Conservation (phyloP, 2,888 invertebrate species). For the Drosophila neonasuta region DNA sequence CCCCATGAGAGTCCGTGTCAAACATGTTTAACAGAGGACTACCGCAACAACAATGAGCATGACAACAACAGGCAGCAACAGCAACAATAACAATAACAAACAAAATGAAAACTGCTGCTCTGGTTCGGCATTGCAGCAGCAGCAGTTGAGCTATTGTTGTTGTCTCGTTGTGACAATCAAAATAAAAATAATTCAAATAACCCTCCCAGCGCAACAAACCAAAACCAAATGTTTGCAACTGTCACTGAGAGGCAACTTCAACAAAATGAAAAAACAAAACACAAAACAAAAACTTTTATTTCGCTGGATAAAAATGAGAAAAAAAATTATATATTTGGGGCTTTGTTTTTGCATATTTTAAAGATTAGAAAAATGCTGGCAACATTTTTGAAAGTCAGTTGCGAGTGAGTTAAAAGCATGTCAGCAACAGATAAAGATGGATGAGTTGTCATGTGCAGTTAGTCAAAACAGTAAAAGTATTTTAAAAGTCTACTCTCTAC, state of each 20-base stretch:
- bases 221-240: conserved; percentile 69
- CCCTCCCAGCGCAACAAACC: conserved; percentile 31
- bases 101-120: conserved; percentile 41
- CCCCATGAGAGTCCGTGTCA: conserved; percentile 72
- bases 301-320: conserved; percentile 24
- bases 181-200: conserved; percentile 65
- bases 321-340: conserved; percentile 15
- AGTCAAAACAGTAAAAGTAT: neutral
- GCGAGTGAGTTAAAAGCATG: conserved; percentile 17
- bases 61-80: conserved; percentile 50
- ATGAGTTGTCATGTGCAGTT: conserved; percentile 31
- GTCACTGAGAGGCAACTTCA: conserved; percentile 38
- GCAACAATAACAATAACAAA: conserved; percentile 60
- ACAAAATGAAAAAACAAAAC: conserved; percentile 3
- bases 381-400: conserved; percentile 15
- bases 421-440: conserved; percentile 33
- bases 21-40: conserved; percentile 71
- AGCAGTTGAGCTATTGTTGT: conserved; percentile 13
- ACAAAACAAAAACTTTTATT: conserved; percentile 28
- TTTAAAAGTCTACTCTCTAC: neutral
- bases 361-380: conserved; percentile 51
- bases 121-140: conserved; percentile 40
- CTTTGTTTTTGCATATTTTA: conserved; percentile 52
- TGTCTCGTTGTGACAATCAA: conserved; percentile 62
- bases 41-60: conserved; percentile 63